Evolutionary conservation across 2,113 vertebrate genomes (phyloP).

Genomic region (Pituophis catenifer): DNA sequence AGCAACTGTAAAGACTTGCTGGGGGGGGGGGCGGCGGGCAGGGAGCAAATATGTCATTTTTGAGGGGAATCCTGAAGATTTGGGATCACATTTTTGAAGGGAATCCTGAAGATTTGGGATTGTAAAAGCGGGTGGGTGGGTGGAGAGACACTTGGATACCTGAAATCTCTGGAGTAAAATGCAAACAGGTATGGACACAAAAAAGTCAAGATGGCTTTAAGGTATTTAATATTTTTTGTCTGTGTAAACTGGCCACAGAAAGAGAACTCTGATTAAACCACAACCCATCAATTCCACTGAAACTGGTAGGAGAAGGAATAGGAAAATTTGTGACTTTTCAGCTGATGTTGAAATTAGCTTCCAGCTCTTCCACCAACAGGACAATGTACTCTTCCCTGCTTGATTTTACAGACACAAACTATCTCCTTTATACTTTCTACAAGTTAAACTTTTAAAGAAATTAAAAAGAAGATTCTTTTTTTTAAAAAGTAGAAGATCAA

Average conservation of each 20-base stretch:
- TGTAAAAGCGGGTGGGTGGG: too few species aligned
- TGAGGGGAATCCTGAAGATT: neutral
- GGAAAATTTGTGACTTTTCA: neutral
- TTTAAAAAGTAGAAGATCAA: neutral
- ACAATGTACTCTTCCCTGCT: neutral
- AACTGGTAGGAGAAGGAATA: neutral
- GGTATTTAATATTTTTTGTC: too few species aligned
- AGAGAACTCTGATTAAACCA: neutral
- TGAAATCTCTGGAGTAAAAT: neutral
- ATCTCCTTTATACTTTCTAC: neutral
- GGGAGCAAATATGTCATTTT: neutral
- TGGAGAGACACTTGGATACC: neutral
- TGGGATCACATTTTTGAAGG: neutral
- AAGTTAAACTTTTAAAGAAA: neutral
- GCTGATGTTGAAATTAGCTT: neutral
- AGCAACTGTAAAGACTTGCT: neutral
- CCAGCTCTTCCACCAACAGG: neutral
- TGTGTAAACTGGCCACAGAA: neutral
- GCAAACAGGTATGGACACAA: neutral
- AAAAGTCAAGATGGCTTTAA: neutral
- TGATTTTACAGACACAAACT: neutral
- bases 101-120: neutral
- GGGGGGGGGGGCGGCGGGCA: accelerated
- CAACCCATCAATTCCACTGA: neutral
- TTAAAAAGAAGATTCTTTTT: neutral